Evolutionary conservation across 2,888 invertebrate genomes (phyloP), one percentile per base, ranked within the genome.

Genomic region (Microplitis manilae): DNA sequence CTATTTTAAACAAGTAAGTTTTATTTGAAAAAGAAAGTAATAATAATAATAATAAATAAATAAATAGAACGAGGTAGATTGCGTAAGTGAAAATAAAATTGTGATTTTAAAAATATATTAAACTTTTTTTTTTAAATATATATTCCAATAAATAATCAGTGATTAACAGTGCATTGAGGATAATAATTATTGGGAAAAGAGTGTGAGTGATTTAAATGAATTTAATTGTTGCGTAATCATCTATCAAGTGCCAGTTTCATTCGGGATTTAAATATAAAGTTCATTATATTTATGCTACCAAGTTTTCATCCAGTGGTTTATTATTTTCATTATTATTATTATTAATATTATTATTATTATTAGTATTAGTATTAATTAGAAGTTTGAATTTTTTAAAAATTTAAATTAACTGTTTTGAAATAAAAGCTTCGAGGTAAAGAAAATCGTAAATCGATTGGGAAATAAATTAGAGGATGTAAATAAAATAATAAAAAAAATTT

Each of bases 1-100:
- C 40, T 68, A 76, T 68, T 76, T 72, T 72, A 61, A 6, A 68
- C 76, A 76, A 76, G 76, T 76, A 76, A 76, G 76, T 76, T 76
- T 72, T 17, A 50, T 6, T 40, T 20, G 8, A 20, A 59, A 50
- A 20, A 65, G 20, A 9, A 65, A 20, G 30, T 30, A 30, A 30
- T 30, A 30, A 30, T 30, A 30, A 30, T 30, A 30, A 30, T 30
- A 73, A 65, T 8, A 15, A 68, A 64, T 17, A 17, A 41, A 69
- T 41, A 41, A 40, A 50, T n/a, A 39, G 30, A 70, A 15, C 13
- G 60, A 30, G 41, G 17, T 68, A 60, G 17, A 60, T 70, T 70
- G 30, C 59, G 60, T 67, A 30, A 4, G 73, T 59, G 67, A 62
- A 20, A 62, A 6, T 59, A 59, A 62, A 20, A 62, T 15, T 15